Base-by-base conservation (phyloP, 2,888 invertebrate genomes). In the Eristalis intricaria region DNA sequence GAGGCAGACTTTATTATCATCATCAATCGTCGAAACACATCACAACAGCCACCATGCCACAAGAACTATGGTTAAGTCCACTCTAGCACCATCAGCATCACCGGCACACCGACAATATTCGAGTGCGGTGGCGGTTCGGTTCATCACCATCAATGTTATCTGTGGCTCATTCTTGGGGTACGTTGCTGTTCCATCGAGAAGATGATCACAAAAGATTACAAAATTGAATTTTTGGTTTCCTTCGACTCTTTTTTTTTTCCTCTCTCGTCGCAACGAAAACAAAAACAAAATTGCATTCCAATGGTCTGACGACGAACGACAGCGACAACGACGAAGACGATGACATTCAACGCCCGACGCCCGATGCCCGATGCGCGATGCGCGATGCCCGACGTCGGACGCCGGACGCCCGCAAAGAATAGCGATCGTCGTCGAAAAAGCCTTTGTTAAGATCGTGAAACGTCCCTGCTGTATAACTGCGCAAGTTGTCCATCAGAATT, bases 121-220 rank as follows among this genome's bases (percentile, higher is more conserved):
- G 64, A 71, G 71, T 71, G 85, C 65, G 70, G 74, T 83, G 78
- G 78, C 75, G 78, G 86, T 83, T 86, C 75, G 78, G 86, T 83
- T 86, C 78, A 75, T 86, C 78, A 66, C 76, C 86, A 86, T 79
- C 86, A 86, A 86, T 65, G 78, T 86, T 86, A 83, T 83, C 83
- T 81, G 68, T 58, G 35, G 77, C 64, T 64, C 77, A 77, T 86
- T 77, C 82, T 78, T 77, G 65, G 50, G 69, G 22, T 68, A 77
- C 81, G 32, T 35, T 60, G 68, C 15, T 38, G 79, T 35, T 40
- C 75, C 83, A 75, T 65, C 78, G 26, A 64, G 70, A 82, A 82
- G 85, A 87, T 83, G 75, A 87, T 87, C 86, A 83, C 83, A 87
- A 83, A 87, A 87, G 86, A 87, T 87, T 83, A 87, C 86, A 83